Evolutionary conservation across 2,797 vertebrate genomes (phyloP).

Genomic region (Silurus aristotelis): DNA sequence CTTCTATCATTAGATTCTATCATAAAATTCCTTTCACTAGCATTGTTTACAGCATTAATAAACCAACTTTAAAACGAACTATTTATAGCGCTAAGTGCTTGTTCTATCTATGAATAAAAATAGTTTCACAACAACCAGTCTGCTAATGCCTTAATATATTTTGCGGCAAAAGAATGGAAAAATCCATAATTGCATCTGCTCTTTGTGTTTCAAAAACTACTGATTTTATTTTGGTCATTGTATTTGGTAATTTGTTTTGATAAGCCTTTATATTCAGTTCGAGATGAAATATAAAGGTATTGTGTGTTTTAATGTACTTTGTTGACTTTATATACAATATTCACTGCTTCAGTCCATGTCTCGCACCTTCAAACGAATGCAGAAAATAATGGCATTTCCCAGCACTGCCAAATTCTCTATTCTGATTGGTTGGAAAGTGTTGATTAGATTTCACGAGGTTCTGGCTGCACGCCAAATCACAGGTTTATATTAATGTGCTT

Average conservation of each 20-base stretch:
- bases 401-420: neutral
- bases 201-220: neutral
- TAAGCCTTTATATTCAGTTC: neutral
- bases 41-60: neutral
- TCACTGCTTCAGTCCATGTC: neutral
- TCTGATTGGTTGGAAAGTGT: neutral
- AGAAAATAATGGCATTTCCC: neutral
- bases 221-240: neutral
- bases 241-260: neutral
- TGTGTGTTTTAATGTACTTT: neutral
- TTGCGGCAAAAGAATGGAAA: neutral
- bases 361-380: neutral
- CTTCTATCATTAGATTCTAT: neutral
- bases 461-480: neutral
- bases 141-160: neutral
- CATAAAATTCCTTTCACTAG: neutral
- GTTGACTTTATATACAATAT: neutral
- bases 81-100: neutral
- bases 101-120: neutral
- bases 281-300: neutral
- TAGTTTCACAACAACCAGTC: neutral
- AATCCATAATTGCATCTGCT: neutral
- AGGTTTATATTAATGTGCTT: neutral
- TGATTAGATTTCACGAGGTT: neutral
- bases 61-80: neutral